phyloP scores from a whole-genome alignment of 2,797 vertebrate species.

The Zalophus californianus region DNA sequence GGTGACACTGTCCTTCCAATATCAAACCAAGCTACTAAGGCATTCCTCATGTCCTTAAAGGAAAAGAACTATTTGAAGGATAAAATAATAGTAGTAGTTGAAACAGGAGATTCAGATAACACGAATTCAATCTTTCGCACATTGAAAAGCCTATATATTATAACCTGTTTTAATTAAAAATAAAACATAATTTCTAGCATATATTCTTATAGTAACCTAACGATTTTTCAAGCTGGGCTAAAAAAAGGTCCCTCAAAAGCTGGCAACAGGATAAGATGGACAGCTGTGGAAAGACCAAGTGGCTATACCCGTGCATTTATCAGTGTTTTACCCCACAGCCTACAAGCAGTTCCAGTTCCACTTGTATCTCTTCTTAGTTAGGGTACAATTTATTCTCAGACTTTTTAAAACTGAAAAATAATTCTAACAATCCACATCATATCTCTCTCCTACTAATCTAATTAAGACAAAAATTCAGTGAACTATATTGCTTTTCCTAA shows the following conservation, averaged over 20 bases:
- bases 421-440: neutral
- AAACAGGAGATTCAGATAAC: neutral
- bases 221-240: neutral
- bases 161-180: slow-evolving; percentile 6
- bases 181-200: neutral
- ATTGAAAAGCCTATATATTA: neutral
- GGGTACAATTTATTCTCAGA: slow-evolving; percentile 32
- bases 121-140: slow-evolving; percentile 2
- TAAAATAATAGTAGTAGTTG: neutral
- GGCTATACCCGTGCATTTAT: neutral
- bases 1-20: neutral
- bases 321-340: neutral
- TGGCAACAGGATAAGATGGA: neutral
- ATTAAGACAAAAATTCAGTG: slow-evolving; percentile 42
- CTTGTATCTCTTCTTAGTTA: neutral
- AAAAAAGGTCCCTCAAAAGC: neutral
- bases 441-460: slow-evolving; percentile 1
- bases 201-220: neutral
- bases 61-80: slow-evolving; percentile 50
- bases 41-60: neutral
- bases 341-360: neutral
- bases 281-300: rapidly evolving
- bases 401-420: slow-evolving; percentile 56
- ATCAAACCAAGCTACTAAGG: neutral
- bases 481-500: neutral